Conservation (phyloP, 2,888 invertebrate genomes). For the Stegophylla sp. region DNA sequence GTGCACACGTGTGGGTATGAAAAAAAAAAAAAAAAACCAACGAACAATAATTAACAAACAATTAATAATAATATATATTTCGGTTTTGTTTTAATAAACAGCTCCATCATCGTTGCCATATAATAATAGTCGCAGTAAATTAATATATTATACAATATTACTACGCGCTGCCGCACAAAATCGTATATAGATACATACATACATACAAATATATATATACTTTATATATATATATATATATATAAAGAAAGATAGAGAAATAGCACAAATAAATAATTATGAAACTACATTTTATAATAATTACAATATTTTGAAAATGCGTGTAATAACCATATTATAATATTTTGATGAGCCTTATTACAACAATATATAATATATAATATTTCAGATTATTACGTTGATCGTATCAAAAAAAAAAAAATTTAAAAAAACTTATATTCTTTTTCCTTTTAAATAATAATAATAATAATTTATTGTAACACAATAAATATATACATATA, state of each 20-base stretch:
- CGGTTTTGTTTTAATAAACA: slow-evolving; percentile 51
- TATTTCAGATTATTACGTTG: slow-evolving; percentile 18
- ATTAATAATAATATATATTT: slow-evolving; percentile 55
- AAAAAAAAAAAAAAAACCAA: not conserved
- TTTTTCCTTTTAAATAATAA: no score
- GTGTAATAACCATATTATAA: not conserved
- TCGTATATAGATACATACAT: no score
- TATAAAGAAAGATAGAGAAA: no score
- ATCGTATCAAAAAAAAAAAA: slow-evolving; percentile 1
- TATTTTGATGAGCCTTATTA: slow-evolving; percentile 16
- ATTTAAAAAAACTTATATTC: not conserved
- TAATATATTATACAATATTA: slow-evolving; percentile 8
- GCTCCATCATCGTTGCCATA: no score
- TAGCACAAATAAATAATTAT: slow-evolving; percentile 35
- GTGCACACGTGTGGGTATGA: no score
- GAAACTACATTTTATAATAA: not conserved
- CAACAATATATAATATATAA: not conserved
- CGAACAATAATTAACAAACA: slow-evolving; percentile 53
- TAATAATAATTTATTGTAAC: not conserved
- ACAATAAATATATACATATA: slow-evolving; percentile 15
- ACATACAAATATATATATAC: no score
- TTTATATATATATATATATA: no score
- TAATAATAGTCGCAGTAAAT: slow-evolving; percentile 16
- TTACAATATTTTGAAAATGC: not conserved
- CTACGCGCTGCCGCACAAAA: slow-evolving; percentile 27